phyloP scores from a whole-genome alignment of 2,888 invertebrate genomes.

The Sinopyrophorus schimmeli region DNA sequence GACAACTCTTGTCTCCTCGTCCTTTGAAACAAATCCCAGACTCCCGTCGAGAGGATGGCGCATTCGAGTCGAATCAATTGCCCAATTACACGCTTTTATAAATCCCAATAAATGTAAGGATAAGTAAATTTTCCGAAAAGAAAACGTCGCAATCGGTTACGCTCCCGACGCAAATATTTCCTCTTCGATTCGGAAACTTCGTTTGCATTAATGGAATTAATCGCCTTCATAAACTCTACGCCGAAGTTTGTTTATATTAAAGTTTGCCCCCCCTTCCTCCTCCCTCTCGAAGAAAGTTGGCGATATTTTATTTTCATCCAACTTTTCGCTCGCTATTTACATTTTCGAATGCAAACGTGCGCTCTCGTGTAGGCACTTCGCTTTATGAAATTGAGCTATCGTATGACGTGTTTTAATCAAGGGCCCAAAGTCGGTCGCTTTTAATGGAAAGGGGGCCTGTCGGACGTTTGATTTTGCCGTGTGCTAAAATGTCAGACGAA shows the following conservation, averaged over 20 bases:
- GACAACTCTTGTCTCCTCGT: conserved; percentile 11
- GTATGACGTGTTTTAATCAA: no score
- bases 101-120: conserved; percentile 5
- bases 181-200: conserved; percentile 13
- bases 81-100: conserved; percentile 14
- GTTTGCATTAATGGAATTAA: conserved; percentile 22
- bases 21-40: conserved; percentile 13
- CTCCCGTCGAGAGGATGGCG: conserved; percentile 6
- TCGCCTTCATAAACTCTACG: conserved; percentile 15
- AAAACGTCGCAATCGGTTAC: no score
- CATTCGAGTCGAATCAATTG: conserved; percentile 17
- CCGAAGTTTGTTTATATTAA: conserved; percentile 17
- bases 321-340: not conserved
- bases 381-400: no score
- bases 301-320: conserved; percentile 6
- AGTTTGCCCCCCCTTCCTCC: no score
- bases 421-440: not conserved
- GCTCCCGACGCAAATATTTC: no score
- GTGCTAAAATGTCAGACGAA: conserved; percentile 24
- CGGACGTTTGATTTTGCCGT: conserved; percentile 6
- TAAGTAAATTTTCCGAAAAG: not conserved
- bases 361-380: no score
- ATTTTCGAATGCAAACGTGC: not conserved
- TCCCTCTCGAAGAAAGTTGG: not conserved
- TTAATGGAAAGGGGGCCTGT: conserved; percentile 15